These are phyloP conservation scores for Aurelia coerulea DNA, from an alignment of 30 jellyfish, hydroid and myxozoan species.

Conservation along the genomic window DNA sequence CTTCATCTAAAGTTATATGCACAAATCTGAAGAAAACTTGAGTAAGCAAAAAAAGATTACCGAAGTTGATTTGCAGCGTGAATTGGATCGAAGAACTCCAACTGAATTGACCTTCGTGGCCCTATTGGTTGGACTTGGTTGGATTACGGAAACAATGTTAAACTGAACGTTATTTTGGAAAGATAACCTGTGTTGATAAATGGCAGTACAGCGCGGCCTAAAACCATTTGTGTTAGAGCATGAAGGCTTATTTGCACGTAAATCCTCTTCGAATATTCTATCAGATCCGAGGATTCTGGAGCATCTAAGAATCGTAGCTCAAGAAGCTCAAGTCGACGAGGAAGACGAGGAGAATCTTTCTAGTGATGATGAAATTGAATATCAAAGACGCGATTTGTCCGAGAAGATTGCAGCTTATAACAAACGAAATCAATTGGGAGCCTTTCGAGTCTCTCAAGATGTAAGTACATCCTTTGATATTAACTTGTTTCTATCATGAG, in stretches of 20 bases:
- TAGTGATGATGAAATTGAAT: conserved; percentile 64
- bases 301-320: conserved; percentile 74
- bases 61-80: too few relatives aligned
- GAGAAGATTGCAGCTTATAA: conserved; percentile 66
- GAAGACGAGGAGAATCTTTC: conserved; percentile 58
- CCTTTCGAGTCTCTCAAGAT: conserved; percentile 65
- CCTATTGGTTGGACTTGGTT: background rate
- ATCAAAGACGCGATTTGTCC: conserved; percentile 44
- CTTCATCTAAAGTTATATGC: background rate
- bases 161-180: background rate
- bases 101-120: too few relatives aligned
- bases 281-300: conserved; percentile 84
- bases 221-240: conserved; percentile 60
- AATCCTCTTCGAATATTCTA: conserved; percentile 71
- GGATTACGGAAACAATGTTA: background rate
- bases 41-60: background rate
- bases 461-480: conserved; percentile 20
- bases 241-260: conserved; percentile 78
- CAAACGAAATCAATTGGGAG: conserved; percentile 78
- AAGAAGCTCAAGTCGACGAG: conserved; percentile 72
- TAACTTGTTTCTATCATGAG: too few relatives aligned
- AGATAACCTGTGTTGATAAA: background rate
- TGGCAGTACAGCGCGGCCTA: conserved; percentile 46
- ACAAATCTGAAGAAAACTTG: background rate
- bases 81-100: too few relatives aligned